Conservation (phyloP, 2,888 invertebrate genomes). For the Ecdyonurus torrentis region DNA sequence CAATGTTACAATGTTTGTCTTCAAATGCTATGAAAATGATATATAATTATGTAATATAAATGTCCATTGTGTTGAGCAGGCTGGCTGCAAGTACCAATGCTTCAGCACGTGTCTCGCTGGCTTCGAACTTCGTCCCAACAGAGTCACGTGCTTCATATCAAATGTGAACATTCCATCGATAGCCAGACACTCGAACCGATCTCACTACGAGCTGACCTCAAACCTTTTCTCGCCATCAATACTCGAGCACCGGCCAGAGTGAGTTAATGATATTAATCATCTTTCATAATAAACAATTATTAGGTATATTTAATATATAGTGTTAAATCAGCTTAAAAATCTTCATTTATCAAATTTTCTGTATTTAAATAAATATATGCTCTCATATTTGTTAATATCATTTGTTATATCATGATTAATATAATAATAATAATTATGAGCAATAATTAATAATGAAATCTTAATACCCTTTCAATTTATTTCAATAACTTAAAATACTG, state of each 20-base stretch:
- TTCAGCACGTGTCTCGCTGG: slow-evolving; percentile 61
- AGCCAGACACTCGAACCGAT: slow-evolving; percentile 46
- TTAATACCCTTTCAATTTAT: no score
- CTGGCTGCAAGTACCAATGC: slow-evolving; percentile 65
- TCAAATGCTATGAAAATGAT: neutral
- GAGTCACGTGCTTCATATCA: slow-evolving; percentile 53
- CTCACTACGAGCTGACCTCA: slow-evolving; percentile 47
- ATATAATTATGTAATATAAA: neutral
- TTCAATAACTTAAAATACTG: neutral
- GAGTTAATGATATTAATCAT: no score
- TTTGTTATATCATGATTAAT: no score
- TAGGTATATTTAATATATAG: no score
- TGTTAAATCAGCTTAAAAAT: no score
- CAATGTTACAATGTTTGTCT: slow-evolving; percentile 9
- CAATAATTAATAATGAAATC: no score
- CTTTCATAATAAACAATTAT: no score
- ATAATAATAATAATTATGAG: no score
- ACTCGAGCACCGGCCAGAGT: slow-evolving; percentile 51
- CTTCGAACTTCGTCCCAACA: slow-evolving; percentile 40
- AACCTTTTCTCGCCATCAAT: slow-evolving; percentile 64
- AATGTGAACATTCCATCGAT: slow-evolving; percentile 51
- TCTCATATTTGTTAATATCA: no score
- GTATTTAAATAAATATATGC: no score
- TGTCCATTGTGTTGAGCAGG: slow-evolving; percentile 38
- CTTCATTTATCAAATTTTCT: no score